Evolutionary conservation across 2,113 vertebrate species (phyloP).

Genomic region (Datnioides undecimradiatus): DNA sequence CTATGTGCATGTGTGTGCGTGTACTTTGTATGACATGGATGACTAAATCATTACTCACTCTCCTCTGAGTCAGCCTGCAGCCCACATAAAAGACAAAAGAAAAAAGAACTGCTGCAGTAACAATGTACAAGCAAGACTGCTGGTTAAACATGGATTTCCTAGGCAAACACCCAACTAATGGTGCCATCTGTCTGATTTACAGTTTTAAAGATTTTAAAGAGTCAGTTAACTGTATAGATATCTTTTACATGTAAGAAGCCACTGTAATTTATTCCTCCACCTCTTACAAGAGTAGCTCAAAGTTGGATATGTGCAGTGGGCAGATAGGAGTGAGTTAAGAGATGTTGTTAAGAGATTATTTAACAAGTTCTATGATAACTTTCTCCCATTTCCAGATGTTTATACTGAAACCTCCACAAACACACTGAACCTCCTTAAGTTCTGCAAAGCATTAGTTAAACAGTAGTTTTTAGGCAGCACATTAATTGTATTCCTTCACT

Average conservation of each 20-base stretch:
- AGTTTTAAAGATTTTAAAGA: not conserved
- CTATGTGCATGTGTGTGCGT: not conserved
- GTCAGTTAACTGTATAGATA: not conserved
- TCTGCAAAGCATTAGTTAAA: not conserved
- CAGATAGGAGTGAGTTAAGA: not conserved
- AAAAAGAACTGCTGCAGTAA: not conserved
- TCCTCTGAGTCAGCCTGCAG: slow-evolving; percentile 47
- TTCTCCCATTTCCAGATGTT: too few species aligned
- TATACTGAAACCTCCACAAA: not conserved
- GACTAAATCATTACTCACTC: slow-evolving; percentile 59
- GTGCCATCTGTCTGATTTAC: not conserved
- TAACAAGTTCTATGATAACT: not conserved
- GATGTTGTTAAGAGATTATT: not conserved
- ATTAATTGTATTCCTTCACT: not conserved
- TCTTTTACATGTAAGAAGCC: not conserved
- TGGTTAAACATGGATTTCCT: not conserved
- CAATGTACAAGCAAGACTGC: not conserved
- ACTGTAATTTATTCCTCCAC: not conserved
- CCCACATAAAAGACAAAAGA: slow-evolving; percentile 20
- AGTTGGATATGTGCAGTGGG: not conserved
- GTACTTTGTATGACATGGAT: slow-evolving; percentile 19
- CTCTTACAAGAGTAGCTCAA: not conserved
- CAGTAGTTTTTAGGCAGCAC: not conserved
- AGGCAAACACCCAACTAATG: not conserved
- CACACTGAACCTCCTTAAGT: not conserved